Conservation (phyloP, 2,888 invertebrate genomes). For the Amphipyra berbera region DNA sequence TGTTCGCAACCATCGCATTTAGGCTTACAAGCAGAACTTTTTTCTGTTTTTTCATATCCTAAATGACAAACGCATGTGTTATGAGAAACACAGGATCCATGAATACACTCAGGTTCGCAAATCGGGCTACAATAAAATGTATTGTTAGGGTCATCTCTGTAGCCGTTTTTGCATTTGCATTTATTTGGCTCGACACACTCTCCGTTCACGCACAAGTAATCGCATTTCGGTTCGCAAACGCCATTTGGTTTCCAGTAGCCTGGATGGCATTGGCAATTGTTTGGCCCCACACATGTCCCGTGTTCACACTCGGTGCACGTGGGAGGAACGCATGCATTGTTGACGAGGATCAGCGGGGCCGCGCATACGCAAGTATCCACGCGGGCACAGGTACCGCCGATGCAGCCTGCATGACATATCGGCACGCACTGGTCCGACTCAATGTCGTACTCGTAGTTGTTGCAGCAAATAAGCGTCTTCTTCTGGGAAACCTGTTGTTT, state of each 20-base stretch:
- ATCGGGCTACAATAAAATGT: constrained; percentile 16
- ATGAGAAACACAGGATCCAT: constrained; percentile 6
- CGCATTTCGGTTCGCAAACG: constrained; percentile 39
- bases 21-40: constrained; percentile 29
- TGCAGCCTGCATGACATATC: constrained; percentile 21
- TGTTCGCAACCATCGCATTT: constrained; percentile 34
- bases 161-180: constrained; percentile 28
- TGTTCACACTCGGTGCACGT: constrained; percentile 32
- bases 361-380: constrained; percentile 17
- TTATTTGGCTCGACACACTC: constrained; percentile 14
- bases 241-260: constrained; percentile 69
- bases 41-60: constrained; percentile 27
- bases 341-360: constrained; percentile 29
- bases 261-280: constrained; percentile 75
- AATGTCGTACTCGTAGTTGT: neutral
- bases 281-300: constrained; percentile 75
- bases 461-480: constrained; percentile 21
- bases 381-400: constrained; percentile 24
- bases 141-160: constrained; percentile 16
- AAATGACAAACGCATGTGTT: constrained; percentile 13
- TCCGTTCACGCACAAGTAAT: constrained; percentile 22
- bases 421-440: constrained; percentile 25
- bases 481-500: neutral
- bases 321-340: constrained; percentile 15
- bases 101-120: constrained; percentile 5